Base-by-base conservation (phyloP, 2,797 vertebrate genomes). In the Bufotes viridis region DNA sequence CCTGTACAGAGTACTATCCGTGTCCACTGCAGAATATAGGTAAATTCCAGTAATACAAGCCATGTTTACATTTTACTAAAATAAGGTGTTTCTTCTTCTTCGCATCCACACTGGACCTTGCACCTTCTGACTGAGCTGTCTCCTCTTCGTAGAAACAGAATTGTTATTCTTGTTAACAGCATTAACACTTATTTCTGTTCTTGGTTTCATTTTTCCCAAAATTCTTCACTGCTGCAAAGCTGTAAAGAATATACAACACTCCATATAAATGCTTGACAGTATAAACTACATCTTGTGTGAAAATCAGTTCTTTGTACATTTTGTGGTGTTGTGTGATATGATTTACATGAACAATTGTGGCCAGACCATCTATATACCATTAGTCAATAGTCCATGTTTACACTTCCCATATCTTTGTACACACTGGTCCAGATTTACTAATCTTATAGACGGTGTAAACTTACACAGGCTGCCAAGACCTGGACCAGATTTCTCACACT, bases 151-250 rank as follows among this genome's bases (percentile, higher is more conserved):
- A 14, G 90, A 90, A 82, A 82, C 34, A 34, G 76, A 82, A 84
- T 90, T 85, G 3, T 0, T 53, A 72, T 70, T 80, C 55, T 8
- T 84, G 51, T 82, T 90, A 80, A 87, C 78, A 57, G 84, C 51
- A 88, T 65, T 34, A 58, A 15, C 10, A 55, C 75, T 7, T 90
- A 92, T 92, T 11, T 87, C 82, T 81, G 85, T 72, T 69, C 89
- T 76, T 10, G 34, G 55, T 91, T 90, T 90, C 84, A 87, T 53
- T 81, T 72, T 86, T 90, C 87, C 81, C 91, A 92, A 88, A 92
- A 65, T 17, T 91, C 85, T 86, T 91, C 87, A 24, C 65, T 92
- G 65, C 78, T 91, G 22, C 82, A 86, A 9, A 92, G 84, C 90
- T 92, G 65, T 90, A 92, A 91, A 26, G 57, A 34, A 84, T 60